Conservation (phyloP, 2,797 vertebrate species). For the Oreochromis grahami region DNA sequence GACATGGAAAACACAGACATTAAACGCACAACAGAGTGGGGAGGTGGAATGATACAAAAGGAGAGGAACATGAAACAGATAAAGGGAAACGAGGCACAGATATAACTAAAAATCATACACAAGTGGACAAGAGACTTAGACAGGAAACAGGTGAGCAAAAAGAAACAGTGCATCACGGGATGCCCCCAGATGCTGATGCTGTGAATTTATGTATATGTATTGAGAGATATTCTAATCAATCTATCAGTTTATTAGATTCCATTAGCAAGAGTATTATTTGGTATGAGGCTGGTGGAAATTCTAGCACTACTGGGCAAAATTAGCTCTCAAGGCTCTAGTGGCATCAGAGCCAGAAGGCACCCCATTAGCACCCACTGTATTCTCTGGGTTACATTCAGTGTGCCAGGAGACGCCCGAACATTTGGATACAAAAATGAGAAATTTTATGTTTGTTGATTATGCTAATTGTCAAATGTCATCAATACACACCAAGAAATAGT, state of each 20-base stretch:
- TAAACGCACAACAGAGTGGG: fast-evolving
- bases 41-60: neutral
- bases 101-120: neutral
- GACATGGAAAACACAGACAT: neutral
- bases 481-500: neutral
- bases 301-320: neutral
- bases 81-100: neutral
- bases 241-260: neutral
- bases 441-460: neutral
- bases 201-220: neutral
- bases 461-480: neutral
- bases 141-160: no score
- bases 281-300: neutral
- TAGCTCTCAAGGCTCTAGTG: no score
- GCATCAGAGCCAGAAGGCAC: neutral
- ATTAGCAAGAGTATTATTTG: neutral
- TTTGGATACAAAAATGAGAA: neutral
- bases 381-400: neutral
- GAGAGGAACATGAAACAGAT: neutral
- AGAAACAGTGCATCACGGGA: neutral
- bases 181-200: fast-evolving
- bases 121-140: neutral
- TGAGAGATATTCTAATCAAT: neutral
- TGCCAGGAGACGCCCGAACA: neutral
- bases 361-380: neutral